Percentiles rank a stretch among this genome's conserved stretches.
Conservation (phyloP, 2,888 invertebrate species). For the Xestobium rufovillosum region DNA sequence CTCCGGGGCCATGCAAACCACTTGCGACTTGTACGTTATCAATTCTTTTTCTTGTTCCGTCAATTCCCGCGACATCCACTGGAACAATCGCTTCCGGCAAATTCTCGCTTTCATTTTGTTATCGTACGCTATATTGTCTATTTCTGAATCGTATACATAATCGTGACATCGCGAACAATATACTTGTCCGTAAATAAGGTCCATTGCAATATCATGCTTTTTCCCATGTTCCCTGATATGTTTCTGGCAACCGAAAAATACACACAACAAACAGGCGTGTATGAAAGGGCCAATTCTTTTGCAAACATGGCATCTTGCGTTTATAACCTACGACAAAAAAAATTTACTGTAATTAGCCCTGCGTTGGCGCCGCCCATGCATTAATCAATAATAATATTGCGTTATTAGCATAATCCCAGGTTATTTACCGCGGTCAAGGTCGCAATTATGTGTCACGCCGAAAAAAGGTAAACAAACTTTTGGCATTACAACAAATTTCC, state of each 20-base stretch:
- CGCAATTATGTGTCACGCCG: too few species aligned
- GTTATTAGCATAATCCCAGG: too few species aligned
- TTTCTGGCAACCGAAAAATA: conserved; percentile 86
- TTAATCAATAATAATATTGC: too few species aligned
- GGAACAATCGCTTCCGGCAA: conserved; percentile 38
- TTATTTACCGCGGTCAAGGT: too few species aligned
- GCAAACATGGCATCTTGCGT: conserved; percentile 64
- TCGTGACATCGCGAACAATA: conserved; percentile 87
- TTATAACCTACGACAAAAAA: conserved; percentile 20
- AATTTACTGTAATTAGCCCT: conserved; percentile 9
- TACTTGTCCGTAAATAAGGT: conserved; percentile 80
- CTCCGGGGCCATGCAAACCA: conserved; percentile 70
- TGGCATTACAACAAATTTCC: too few species aligned
- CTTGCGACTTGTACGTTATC: conserved; percentile 65
- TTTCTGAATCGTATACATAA: conserved; percentile 63
- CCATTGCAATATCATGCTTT: conserved; percentile 79
- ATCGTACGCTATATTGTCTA: conserved; percentile 36
- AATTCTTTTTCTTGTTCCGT: conserved; percentile 69
- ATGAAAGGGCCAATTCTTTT: conserved; percentile 70
- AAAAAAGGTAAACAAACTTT: too few species aligned
- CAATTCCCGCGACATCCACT: conserved; percentile 73
- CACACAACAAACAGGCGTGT: conserved; percentile 82
- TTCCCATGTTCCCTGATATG: conserved; percentile 85
- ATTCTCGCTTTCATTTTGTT: conserved; percentile 36
- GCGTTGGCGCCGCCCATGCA: too few species aligned